Base-by-base conservation (phyloP, 2,113 vertebrate genomes). In the Thymallus thymallus region DNA sequence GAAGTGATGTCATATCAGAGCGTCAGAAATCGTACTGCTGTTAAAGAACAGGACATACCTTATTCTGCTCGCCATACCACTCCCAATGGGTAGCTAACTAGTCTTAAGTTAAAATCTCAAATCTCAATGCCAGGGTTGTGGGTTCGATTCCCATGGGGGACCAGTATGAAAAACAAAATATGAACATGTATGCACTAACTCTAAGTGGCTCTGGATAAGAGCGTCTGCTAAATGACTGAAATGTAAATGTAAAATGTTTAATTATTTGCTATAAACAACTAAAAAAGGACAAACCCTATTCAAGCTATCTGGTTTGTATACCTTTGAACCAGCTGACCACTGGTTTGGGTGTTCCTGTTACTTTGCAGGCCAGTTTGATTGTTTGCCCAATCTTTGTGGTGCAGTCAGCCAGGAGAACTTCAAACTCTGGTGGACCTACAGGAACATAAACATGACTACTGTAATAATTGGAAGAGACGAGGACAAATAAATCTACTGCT, bases 281-380 rank as follows among this genome's bases (percentile, higher is more conserved):
- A 41, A 41, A 41, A 41, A 41, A 12, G 35, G 10, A 41, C 9
- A 2, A 41, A 41, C 2, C 9, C 35, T 12, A 10, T 41, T 7
- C 9, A 41, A 41, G 35, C 35, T 10, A 41, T 41, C 35, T 41
- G 9, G 35, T 41, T 41, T 41, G 35, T 32, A 64, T 91, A 98
- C 98, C 97, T 97, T 98, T 98, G 85, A 95, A 95, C 98, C 98
- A 99, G 87, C 88, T 93, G 84, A 98, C 71, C 0, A 85, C 75
- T 0, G 97, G 96, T 73, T 92, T 95, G 2, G 97, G 97, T 5
- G 88, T 94, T 75, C 97, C 97, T 0, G 88, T 93, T 60, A 98
- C 93, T 48, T 91, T 95, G 83, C 98, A 99, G 68, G 94, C 93
- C 83, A 99, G 86, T 83, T 98, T 98, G 71, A 98, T 91, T 0